Base-by-base conservation (phyloP, 2,797 vertebrate genomes). In the Epinephelus coioides region DNA sequence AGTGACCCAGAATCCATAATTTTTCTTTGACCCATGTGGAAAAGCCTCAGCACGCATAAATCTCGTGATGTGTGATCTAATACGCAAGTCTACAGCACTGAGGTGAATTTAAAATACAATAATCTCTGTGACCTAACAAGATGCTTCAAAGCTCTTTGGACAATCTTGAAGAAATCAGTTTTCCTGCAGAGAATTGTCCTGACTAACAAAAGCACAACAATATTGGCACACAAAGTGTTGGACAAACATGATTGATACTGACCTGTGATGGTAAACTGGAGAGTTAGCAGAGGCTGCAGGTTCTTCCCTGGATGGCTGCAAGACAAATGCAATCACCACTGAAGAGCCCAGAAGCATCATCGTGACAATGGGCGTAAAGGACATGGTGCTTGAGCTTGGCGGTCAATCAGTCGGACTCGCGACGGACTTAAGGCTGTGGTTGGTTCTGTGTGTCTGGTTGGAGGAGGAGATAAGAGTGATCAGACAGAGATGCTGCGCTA, bases 301-400 rank as follows among this genome's bases (percentile, higher is more conserved):
- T 12, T 90, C 88, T 64, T 89, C 88, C 12, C 68, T 57, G n/a
- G 86, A 72, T 15, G 86, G 86, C 63, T 89, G 92, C 80, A 96
- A 64, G 59, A 95, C 83, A 72, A 94, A 94, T 0, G 90, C 87
- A 47, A 72, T 76, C 44, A 85, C 92, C 69, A 82, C 14, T 11
- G 91, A 89, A 75, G 84, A 89, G 62, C 86, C 78, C 46, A 94
- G 78, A 56, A 95, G 82, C 43, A 91, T 55, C 18, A 69, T 55
- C 23, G 79, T 27, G 60, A 80, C 30, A 43, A 85, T 21, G 40
- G 91, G 59, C 0, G 76, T 11, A 63, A 81, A 75, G 40, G 85
- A 89, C 95, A 95, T 95, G 74, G 66, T 76, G 83, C 60, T 27
- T 0, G 30, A 80, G 69, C 7, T 12, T n/a, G 34, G 57, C 2